These are phyloP conservation scores for Micromesistius poutassou DNA, from an alignment of 2,797 vertebrate genomes.

Conservation along the genomic window DNA sequence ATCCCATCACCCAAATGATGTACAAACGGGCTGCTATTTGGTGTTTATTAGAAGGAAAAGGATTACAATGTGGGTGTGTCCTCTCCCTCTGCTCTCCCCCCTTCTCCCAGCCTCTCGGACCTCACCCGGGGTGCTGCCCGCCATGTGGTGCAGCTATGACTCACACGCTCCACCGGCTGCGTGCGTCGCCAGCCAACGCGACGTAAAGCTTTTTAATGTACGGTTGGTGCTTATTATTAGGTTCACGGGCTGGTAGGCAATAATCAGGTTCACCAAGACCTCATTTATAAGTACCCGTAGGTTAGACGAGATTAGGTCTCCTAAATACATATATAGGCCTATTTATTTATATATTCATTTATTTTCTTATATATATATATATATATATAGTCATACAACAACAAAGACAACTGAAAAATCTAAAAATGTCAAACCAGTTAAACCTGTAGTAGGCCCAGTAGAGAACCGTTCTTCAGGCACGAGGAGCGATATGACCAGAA, in stretches of 20 bases:
- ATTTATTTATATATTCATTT: too few species aligned
- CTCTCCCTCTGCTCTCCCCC: not conserved
- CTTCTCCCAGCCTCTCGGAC: not conserved
- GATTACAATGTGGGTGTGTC: too few species aligned
- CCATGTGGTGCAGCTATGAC: slow-evolving; percentile 66
- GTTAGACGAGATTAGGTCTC: too few species aligned
- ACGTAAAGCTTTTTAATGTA: slow-evolving; percentile 53
- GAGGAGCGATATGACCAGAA: not conserved
- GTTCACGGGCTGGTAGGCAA: slow-evolving; percentile 2
- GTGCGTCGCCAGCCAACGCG: slow-evolving; percentile 49
- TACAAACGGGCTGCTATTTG: not conserved
- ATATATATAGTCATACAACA: too few species aligned
- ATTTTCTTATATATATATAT: not conserved
- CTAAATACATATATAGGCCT: too few species aligned
- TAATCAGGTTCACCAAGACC: slow-evolving; percentile 24
- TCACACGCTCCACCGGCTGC: slow-evolving; percentile 71
- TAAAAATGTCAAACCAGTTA: too few species aligned
- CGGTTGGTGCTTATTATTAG: slow-evolving; percentile 49
- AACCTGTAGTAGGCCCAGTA: too few species aligned
- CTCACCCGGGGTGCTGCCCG: slow-evolving; percentile 29
- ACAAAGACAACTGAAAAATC: too few species aligned
- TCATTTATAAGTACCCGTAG: slow-evolving; percentile 6
- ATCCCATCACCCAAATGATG: not conserved
- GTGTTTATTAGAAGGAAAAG: not conserved
- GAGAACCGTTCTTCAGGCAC: too few species aligned